These are phyloP conservation scores for Coleophora flavipennella DNA, from an alignment of 2,888 invertebrate genomes.

Conservation along the genomic window DNA sequence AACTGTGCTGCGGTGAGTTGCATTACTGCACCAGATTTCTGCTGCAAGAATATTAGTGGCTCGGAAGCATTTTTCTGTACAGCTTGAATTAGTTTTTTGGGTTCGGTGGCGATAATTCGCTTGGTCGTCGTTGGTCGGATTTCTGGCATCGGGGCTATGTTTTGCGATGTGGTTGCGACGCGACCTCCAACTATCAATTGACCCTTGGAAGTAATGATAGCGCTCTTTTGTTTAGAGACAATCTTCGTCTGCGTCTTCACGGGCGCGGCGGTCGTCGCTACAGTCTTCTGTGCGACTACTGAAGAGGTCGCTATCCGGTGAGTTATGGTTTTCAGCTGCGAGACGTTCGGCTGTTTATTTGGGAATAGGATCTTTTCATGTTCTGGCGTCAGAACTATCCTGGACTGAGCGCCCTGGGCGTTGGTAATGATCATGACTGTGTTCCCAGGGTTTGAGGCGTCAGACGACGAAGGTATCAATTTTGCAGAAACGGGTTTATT, in stretches of 20 bases:
- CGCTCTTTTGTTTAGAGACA: slow-evolving; percentile 57
- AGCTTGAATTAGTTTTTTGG: slow-evolving; percentile 48
- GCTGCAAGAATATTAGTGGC: slow-evolving; percentile 57
- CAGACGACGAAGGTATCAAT: slow-evolving; percentile 43
- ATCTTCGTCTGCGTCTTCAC: slow-evolving; percentile 46
- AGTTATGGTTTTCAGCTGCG: slow-evolving; percentile 51
- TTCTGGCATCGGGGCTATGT: slow-evolving; percentile 63
- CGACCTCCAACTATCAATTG: slow-evolving; percentile 65
- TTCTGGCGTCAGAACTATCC: slow-evolving; percentile 73
- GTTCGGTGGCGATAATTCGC: slow-evolving; percentile 45
- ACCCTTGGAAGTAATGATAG: slow-evolving; percentile 72
- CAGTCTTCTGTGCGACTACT: slow-evolving; percentile 31
- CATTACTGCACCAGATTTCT: slow-evolving; percentile 63
- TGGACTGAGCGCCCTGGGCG: slow-evolving; percentile 73
- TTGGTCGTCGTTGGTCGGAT: slow-evolving; percentile 46
- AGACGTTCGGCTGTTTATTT: slow-evolving; percentile 53
- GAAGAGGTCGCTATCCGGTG: slow-evolving; percentile 43
- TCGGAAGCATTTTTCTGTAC: slow-evolving; percentile 50
- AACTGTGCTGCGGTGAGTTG: slow-evolving; percentile 66
- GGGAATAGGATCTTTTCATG: slow-evolving; percentile 74
- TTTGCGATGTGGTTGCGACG: slow-evolving; percentile 55
- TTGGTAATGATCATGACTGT: slow-evolving; percentile 78
- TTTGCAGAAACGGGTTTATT: slow-evolving; percentile 56
- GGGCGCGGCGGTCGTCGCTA: slow-evolving; percentile 28
- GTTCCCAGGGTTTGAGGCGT: slow-evolving; percentile 48